Evolutionary conservation across 1,140 invertebrate genomes (phyloP), one percentile per base, ranked within the genome.

Genomic region (Procambarus clarkii): DNA sequence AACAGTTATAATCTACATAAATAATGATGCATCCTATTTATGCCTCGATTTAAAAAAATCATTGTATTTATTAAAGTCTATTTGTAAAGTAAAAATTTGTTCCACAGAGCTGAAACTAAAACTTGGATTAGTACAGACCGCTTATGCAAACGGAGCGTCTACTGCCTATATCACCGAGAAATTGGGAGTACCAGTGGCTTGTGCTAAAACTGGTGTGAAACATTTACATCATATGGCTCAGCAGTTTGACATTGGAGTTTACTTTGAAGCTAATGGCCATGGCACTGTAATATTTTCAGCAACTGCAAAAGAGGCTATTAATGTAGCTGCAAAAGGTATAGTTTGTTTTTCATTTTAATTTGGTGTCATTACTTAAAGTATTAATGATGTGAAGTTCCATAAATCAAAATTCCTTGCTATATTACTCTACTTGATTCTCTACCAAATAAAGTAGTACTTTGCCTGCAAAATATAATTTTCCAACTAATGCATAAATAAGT

Each of bases 251-350:
- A 97, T 99, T 94, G 99, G 99, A 4, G 96, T 99, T 21, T 99
- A 99, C 95, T 99, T 99, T 95, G 99, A 99, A 95, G 98, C 99
- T 0, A 99, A 99, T 95, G 99, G 99, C 0, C 99, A 99, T 95
- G 99, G 99, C 13, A 99, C 99, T 2, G 97, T 98, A 11, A 94
- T 98, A 1, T 98, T 98, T 87, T 98, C 97, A 93, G 94, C 96
- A 2, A 94, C 95, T 50, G 96, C 97, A 44, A 89, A 91, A 18
- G 76, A 93, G 58, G 46, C 81, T 8, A 94, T 94, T 4, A 96
- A 96, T 93, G 93, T 94, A 46, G 94, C 91, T 11, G 92, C 91
- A 44, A 11, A 81, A 81, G 91, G 85, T 92, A n/a, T 97, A 24
- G 94, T 94, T 34, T 34, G 88, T 64, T 54, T 54, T 54, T 54